phyloP scores from a whole-genome alignment of 2,888 invertebrate genomes.

The Acronicta aceris region DNA sequence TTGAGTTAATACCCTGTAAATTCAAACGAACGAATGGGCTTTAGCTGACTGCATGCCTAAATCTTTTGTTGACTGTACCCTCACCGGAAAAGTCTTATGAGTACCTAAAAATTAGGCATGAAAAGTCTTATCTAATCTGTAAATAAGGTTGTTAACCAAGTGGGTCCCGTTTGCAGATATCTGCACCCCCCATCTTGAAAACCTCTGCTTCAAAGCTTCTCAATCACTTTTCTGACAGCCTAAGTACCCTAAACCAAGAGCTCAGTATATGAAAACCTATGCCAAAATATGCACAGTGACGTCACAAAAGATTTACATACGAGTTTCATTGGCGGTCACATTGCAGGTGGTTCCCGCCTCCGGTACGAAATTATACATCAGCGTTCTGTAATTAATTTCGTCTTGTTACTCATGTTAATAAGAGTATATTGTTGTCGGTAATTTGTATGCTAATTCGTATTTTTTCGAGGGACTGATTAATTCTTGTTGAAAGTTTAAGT shows the following conservation, averaged over 20 bases:
- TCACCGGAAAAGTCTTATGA: too few species aligned
- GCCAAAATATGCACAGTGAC: constrained; percentile 25
- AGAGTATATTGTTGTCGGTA: constrained; percentile 46
- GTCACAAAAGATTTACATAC: constrained; percentile 23
- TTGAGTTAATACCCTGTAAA: too few species aligned
- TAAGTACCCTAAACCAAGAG: too few species aligned
- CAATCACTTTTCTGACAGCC: not conserved
- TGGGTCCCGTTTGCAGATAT: too few species aligned
- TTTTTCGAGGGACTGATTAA: constrained; percentile 40
- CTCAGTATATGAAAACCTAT: constrained; percentile 5
- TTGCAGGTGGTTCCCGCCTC: constrained; percentile 47
- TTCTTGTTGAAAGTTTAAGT: constrained; percentile 25
- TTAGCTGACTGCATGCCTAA: too few species aligned
- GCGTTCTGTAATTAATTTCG: constrained; percentile 50
- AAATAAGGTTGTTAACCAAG: too few species aligned
- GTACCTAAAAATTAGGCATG: too few species aligned
- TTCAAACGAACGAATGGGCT: too few species aligned
- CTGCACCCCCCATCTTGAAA: too few species aligned
- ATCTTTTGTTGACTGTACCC: too few species aligned
- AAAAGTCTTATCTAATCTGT: too few species aligned
- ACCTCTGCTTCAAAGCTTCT: too few species aligned
- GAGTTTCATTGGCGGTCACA: constrained; percentile 37
- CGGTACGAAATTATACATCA: constrained; percentile 52
- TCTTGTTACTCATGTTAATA: constrained; percentile 56
- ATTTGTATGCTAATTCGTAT: constrained; percentile 52